Conservation (phyloP, 2,113 vertebrate genomes). For the human region DNA sequence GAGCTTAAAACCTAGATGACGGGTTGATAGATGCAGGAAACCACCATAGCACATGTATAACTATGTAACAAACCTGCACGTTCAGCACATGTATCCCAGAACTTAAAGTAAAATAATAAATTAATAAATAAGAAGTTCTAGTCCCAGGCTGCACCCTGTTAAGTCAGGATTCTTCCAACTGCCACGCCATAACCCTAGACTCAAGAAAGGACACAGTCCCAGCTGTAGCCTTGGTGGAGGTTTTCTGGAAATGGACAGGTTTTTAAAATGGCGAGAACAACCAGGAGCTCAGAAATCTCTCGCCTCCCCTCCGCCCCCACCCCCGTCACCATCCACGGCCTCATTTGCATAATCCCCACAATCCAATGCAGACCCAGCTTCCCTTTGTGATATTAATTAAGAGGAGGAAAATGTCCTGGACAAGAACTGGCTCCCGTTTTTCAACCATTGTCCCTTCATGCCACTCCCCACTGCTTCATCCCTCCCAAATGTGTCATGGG, state of each 20-base stretch:
- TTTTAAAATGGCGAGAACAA: conserved; percentile 41
- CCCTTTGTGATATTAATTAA: conserved; percentile 66
- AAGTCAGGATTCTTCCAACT: neutral
- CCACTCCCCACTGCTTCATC: neutral
- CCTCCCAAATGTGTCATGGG: neutral
- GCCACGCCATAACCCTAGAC: neutral
- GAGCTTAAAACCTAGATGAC: no score
- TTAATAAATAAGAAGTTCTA: neutral
- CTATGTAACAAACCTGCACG: no score
- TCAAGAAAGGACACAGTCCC: neutral
- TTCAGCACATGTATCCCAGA: no score
- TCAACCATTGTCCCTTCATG: neutral
- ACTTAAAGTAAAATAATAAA: no score
- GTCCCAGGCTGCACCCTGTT: neutral
- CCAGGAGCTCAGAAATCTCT: conserved; percentile 37
- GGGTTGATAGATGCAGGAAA: no score
- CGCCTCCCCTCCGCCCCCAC: neutral
- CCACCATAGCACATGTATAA: no score
- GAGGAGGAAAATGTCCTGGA: conserved; percentile 36
- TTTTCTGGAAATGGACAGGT: neutral
- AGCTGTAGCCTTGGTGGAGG: no score
- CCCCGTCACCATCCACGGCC: neutral
- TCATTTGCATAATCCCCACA: conserved; percentile 77
- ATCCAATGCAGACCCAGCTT: conserved; percentile 67
- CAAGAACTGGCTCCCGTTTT: conserved; percentile 59